phyloP scores from a whole-genome alignment of 2,797 vertebrate species.

The Hephaestus fuliginosus region DNA sequence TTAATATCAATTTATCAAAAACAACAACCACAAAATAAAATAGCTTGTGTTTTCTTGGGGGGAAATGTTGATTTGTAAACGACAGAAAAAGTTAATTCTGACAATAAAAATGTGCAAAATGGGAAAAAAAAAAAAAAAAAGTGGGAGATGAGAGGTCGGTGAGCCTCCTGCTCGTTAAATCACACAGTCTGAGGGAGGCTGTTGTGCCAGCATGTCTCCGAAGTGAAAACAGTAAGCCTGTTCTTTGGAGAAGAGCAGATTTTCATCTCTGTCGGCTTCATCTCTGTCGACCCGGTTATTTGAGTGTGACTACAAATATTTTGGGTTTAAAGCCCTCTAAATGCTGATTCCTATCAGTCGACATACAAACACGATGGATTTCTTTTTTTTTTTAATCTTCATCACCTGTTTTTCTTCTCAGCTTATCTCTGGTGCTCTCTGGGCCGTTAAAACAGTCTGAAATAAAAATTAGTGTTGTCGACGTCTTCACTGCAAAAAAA shows the following conservation, averaged over 20 bases:
- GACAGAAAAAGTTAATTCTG: constrained; percentile 25
- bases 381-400: too few relatives aligned
- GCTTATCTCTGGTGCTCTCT: constrained; percentile 60
- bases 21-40: constrained; percentile 5
- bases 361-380: constrained; percentile 4
- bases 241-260: constrained; percentile 78
- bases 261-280: constrained; percentile 69
- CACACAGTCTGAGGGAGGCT: constrained; percentile 65
- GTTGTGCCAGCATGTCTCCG: constrained; percentile 78
- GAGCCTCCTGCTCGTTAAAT: constrained; percentile 67
- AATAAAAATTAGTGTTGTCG: constrained; percentile 30
- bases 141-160: neutral
- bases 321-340: constrained; percentile 52
- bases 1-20: neutral
- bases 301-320: constrained; percentile 68
- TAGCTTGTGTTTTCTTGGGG: too few relatives aligned
- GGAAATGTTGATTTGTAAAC: constrained; percentile 36
- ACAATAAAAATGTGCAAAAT: constrained; percentile 64
- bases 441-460: neutral
- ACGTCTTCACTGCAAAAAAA: constrained; percentile 6
- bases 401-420: constrained; percentile 8
- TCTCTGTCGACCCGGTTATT: constrained; percentile 66
- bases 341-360: constrained; percentile 17
- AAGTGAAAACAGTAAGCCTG: constrained; percentile 63
- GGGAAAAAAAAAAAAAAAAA: neutral